Percentiles rank a stretch among this genome's conserved stretches.
phyloP scores from a whole-genome alignment of 2,113 vertebrate species.

The Peromyscus maniculatus region DNA sequence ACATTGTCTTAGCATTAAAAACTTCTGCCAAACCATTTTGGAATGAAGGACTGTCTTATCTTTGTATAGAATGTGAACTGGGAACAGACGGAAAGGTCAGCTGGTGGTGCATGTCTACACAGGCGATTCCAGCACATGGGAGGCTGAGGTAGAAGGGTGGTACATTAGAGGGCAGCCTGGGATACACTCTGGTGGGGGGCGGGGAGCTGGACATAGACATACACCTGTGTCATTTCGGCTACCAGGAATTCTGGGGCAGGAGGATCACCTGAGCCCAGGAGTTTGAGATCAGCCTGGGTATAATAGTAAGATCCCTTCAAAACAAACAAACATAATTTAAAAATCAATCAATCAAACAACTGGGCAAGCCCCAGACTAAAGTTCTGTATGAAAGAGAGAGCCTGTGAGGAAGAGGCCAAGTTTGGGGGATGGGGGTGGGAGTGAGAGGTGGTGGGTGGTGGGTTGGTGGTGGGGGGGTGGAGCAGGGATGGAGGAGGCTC shows the following conservation, averaged over 20 bases:
- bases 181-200: not conserved
- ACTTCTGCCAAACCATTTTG: not conserved
- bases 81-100: no score
- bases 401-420: not conserved
- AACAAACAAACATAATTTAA: not conserved
- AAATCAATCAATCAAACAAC: not conserved
- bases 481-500: not conserved
- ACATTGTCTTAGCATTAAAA: not conserved
- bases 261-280: not conserved
- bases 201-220: not conserved
- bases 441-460: no score
- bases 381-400: not conserved
- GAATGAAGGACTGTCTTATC: not conserved
- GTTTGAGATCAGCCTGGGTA: not conserved
- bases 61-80: not conserved
- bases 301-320: not conserved
- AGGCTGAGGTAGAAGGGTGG: not conserved
- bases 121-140: not conserved
- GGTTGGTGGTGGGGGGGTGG: not conserved
- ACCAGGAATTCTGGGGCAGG: not conserved
- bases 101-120: not conserved
- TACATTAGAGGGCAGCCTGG: not conserved
- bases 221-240: not conserved
- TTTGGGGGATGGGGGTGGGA: not conserved
- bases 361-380: not conserved